Evolutionary conservation across 2,113 vertebrate genomes (phyloP), one percentile per base, ranked within the genome.

Genomic region (Delphinapterus leucas): DNA sequence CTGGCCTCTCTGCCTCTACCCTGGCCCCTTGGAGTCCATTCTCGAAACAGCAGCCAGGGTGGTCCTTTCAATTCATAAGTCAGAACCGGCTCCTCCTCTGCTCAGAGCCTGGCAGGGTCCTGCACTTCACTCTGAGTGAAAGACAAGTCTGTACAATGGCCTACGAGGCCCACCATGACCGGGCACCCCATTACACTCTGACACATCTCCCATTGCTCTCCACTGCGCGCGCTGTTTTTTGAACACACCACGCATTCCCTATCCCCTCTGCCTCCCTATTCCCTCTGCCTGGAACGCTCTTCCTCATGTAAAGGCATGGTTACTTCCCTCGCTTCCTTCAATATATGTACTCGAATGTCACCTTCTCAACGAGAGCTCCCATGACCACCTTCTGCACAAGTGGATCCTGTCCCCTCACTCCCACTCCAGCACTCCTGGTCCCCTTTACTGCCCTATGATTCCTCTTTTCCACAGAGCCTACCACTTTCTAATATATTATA

Each of bases 241-340:
- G 17, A 60, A 44, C 55, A 58, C 2, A 36, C 8, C 12, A 4
- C 23, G 1, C 38, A 3, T 5, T 38, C 21, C 58, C 41, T 38
- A 4, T 47, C 38, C 44, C 36, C 17, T 81, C 82, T 6, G 36
- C 55, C 44, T 60, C 20, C 55, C 41, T 38, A 3, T 44, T 44
- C 44, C 36, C 17, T 81, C 81, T 7, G 36, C 49, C 44, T 68
- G 6, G 18, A 41, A 17, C 9, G 6, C 20, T 38, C 21, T 47
- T 60, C 41, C 23, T 41, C 33, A 0, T 7, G 5, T 2, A n/a
- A 92, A 10, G 65, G 23, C 38, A 28, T 0, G 1, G 18, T 44
- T 28, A 61, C n/a, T 49, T 63, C 36, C 18, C 31, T 82, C 71
- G 3, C 9, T 55, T 61, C 73, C 18, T 85, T 73, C 55, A 13